Base-by-base conservation (phyloP, 2,113 vertebrate species). In the Arvicanthis niloticus region DNA sequence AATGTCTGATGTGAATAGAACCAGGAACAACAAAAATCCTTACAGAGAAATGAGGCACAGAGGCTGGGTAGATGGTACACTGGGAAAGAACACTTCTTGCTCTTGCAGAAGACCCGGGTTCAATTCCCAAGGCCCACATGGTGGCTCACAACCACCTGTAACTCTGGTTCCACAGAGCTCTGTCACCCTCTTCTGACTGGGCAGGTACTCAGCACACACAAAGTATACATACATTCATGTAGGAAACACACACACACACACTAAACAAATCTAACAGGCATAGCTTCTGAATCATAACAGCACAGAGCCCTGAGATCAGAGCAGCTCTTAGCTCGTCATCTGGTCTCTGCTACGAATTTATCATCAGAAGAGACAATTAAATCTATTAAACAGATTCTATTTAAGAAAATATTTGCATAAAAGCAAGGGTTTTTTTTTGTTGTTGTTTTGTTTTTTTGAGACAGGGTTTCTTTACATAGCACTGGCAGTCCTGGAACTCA, bases 331-430 rank as follows among this genome's bases (percentile, higher is more conserved):
- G 34, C 21, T 84, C 85, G 86, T 22, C 13, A 78, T 34, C 3
- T 62, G 53, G 45, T 58, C 87, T 95, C 90, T 90, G n/a, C 26
- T 81, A 72, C 48, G 7, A 75, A 95, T 45, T 73, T 96, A 78
- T 58, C 12, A 78, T 29, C 56, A 42, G 22, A 17, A 73, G 94
- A 90, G 40, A 73, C 80, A 65, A 76, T 78, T 10, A 67, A 92
- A 73, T 78, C 75, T 72, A 7, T 48, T 91, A 6, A 91, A 91
- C 4, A 94, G 31, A 94, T 75, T 80, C 37, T 80, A 88, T 70
- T 91, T 70, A 70, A 75, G 24, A 88, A 94, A 93, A 95, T n/a
- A 94, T 68, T 60, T 72, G 7, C 77, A 94, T 88, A 77, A 93
- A 97, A 84, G 51, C 13, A 67, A 5, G 1, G 22, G 10, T n/a